phyloP scores from a whole-genome alignment of 2,797 vertebrate genomes.

The Sylvia borin region DNA sequence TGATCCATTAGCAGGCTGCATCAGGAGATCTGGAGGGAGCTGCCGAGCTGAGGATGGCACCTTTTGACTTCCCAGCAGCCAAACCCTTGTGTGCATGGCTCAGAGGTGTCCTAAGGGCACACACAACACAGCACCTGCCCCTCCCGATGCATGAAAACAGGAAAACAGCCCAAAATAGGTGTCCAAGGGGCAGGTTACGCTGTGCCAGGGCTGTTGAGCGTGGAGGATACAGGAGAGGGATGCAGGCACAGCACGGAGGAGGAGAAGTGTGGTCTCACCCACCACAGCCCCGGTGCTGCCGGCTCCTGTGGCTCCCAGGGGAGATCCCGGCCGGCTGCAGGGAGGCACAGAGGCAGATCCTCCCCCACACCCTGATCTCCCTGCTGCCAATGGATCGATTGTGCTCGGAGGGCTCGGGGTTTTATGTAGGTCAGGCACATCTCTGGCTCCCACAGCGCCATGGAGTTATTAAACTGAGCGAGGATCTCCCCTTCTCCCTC shows the following conservation, averaged over 20 bases:
- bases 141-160: not conserved
- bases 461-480: not conserved
- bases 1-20: not conserved
- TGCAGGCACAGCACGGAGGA: not conserved
- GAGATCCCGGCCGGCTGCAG: not conserved
- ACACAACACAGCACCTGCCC: fast-evolving
- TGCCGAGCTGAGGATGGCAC: not conserved
- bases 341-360: not conserved
- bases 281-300: not conserved
- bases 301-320: fast-evolving
- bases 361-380: fast-evolving
- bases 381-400: not conserved
- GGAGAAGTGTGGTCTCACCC: not conserved
- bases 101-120: not conserved
- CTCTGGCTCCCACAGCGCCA: not conserved
- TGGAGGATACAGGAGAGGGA: fast-evolving
- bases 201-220: fast-evolving
- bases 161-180: not conserved
- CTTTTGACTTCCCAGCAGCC: not conserved
- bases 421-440: slow-evolving; percentile 37
- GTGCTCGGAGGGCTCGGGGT: not conserved
- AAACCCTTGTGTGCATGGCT: not conserved
- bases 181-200: not conserved
- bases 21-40: not conserved
- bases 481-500: not conserved